These are phyloP conservation scores for Lottia scabra DNA, from an alignment of 2,888 invertebrate genomes.

Conservation along the genomic window DNA sequence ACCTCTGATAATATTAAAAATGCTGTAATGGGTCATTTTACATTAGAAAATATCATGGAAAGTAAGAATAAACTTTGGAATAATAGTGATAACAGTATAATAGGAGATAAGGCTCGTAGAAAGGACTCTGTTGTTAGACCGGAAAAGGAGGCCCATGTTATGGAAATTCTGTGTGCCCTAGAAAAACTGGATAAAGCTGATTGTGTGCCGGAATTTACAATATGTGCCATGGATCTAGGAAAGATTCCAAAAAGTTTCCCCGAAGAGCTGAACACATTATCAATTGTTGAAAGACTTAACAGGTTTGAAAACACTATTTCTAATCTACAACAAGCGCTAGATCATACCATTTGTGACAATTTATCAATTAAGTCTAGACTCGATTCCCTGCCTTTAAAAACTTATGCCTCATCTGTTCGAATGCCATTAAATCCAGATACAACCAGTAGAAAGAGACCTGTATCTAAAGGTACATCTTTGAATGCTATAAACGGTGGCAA, in stretches of 20 bases:
- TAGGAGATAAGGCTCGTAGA: background rate
- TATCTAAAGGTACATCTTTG: background rate
- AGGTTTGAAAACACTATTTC: background rate
- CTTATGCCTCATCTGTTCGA: background rate
- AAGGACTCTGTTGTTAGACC: background rate
- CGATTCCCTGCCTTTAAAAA: background rate
- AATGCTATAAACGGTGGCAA: background rate
- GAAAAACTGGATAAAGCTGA: background rate
- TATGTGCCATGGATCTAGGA: background rate
- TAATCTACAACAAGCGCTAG: background rate
- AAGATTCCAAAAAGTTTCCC: slow-evolving; percentile 2
- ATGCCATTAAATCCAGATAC: background rate
- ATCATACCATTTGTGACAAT: slow-evolving; percentile 1
- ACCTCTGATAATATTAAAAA: background rate
- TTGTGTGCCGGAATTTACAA: slow-evolving; percentile 1
- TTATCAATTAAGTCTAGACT: background rate
- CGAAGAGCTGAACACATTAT: background rate
- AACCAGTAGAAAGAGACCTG: background rate
- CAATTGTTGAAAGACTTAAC: slow-evolving; percentile 1
- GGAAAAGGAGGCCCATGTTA: background rate
- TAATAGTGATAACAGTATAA: background rate
- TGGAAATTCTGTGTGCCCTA: background rate
- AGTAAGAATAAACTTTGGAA: slow-evolving; percentile 2
- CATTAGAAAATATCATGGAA: background rate
- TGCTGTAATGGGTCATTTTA: slow-evolving; percentile 4